Evolutionary conservation across 1,140 invertebrate species (phyloP), one percentile per base, ranked within the genome.

Genomic region (Drosophila micromelanica): DNA sequence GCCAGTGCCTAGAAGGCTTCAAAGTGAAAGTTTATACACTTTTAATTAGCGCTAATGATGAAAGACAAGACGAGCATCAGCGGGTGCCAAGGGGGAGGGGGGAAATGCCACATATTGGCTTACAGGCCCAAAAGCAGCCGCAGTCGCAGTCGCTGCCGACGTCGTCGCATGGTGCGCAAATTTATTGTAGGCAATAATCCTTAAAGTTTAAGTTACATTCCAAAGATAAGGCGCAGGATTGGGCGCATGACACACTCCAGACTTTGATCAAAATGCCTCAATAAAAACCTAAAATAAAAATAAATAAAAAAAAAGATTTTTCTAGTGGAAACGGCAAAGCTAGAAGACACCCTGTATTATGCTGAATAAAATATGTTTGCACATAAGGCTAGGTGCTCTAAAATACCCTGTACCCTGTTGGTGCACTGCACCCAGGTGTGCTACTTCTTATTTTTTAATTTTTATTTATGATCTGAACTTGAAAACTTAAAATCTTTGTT

Each of bases 201-300:
- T 89, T 89, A 90, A 89, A 89, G 85, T 90, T 89, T 89, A 89
- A 90, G 77, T 89, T 89, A 89, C 85, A 90, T 89, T 89, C 85
- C 86, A 80, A 51, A 89, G 85, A 89, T 89, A 89, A 89, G 85
- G 52, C 49, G 57, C 68, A 75, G 68, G 54, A 70, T 42, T 73
- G 55, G 43, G 56, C 61, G 49, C 72, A 76, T 73, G 80, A 76
- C 67, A 64, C 55, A 70, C 42, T 64, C 30, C 40, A 63, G 40
- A 32, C 51, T 64, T 48, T 49, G 30, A 7, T 48, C 17, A 20
- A 73, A 76, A 76, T 60, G 85, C 77, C 81, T 67, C 74, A 71
- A 85, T 87, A 85, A 85, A 85, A 85, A 86, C 63, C 49, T 40
- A 51, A 60, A 60, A 60, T 63, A 23, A 9, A 57, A 57, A 56